Percentiles rank a stretch among this genome's conserved stretches.
Evolutionary conservation across 1,140 invertebrate species (phyloP).

Genomic region (Pararge aegeria): DNA sequence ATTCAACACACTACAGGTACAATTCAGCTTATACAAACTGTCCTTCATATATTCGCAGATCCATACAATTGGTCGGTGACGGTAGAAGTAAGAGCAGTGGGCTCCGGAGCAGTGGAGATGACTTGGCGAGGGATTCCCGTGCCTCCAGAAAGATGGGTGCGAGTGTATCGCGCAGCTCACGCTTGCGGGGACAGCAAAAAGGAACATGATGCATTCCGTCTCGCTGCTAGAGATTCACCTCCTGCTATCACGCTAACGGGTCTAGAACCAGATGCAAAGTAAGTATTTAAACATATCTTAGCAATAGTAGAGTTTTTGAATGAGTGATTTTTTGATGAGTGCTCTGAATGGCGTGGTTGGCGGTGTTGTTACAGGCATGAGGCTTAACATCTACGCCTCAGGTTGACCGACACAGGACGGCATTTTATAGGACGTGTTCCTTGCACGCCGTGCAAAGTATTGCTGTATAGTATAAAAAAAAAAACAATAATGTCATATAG

Average conservation of each 20-base stretch:
- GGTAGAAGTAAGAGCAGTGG: slow-evolving; percentile 87
- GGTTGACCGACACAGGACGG: no score
- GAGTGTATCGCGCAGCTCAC: slow-evolving; percentile 88
- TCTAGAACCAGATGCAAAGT: slow-evolving; percentile 88
- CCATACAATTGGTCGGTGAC: slow-evolving; percentile 90
- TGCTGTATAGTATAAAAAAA: no score
- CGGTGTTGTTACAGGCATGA: no score
- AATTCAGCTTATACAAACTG: background rate
- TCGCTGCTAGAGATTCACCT: slow-evolving; percentile 89
- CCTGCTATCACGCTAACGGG: slow-evolving; percentile 78
- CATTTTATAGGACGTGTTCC: no score
- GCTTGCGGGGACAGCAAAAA: slow-evolving; percentile 89
- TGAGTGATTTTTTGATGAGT: no score
- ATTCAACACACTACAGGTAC: background rate
- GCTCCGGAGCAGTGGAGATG: slow-evolving; percentile 87
- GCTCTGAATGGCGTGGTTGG: no score
- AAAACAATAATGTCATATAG: no score
- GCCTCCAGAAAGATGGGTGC: slow-evolving; percentile 94
- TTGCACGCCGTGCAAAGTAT: no score
- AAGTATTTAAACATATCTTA: slow-evolving; percentile 24
- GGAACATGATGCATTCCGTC: slow-evolving; percentile 90
- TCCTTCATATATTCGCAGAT: slow-evolving; percentile 69
- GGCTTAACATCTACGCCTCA: no score
- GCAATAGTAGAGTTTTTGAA: no score
- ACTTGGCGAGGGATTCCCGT: slow-evolving; percentile 91